Evolutionary conservation across 2,888 invertebrate genomes (phyloP), one percentile per base, ranked within the genome.

Genomic region (Siphonodentalium dalli): DNA sequence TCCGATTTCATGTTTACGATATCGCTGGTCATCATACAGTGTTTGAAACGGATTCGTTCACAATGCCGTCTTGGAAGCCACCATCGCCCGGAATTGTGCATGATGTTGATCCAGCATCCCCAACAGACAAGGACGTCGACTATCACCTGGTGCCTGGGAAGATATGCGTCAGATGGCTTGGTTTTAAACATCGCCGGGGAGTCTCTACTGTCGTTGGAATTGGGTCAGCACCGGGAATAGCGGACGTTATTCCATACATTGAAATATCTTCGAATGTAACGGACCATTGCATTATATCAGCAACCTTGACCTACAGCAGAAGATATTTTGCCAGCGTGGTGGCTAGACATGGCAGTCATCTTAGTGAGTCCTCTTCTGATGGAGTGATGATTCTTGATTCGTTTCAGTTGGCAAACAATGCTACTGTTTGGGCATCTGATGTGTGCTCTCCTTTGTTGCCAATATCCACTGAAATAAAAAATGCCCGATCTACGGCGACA

Each of bases 1-100:
- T 58, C 18, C 51, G 61, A 34, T 40, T 65, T 0, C 54, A 63
- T 38, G 58, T 57, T 8, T 61, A 44, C 35, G 63, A 65, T 28
- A 54, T 52, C 27, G 65, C 63, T 2, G 63, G 61, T 15, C 61
- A 63, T 35, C 54, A 51, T 33, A 49, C 49, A 13, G 41, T 41
- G 7, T 38, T 58, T 3, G 42, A 44, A 20, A 53, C 52, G 7
- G 27, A 46, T n/a, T 15, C 34, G 4, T 27, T 58, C 11, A 20
- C 18, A 7, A 20, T 64, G 11, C 61, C 64, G 1, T 44, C 59
- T 13, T 23, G 37, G 9, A 49, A 39, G 31, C 56, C 56, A 9
- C 58, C 58, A 4, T 15, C 45, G 3, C 31, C 28, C 0, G 62
- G 54, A 1, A 21, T 50, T 31, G 40, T 62, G 1, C 15, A 49